A percentile compares a stretch with the other conserved stretches of the same genome.
Conservation (phyloP, 2,797 vertebrate genomes). For the Sternarchorhynchus goeldii region DNA sequence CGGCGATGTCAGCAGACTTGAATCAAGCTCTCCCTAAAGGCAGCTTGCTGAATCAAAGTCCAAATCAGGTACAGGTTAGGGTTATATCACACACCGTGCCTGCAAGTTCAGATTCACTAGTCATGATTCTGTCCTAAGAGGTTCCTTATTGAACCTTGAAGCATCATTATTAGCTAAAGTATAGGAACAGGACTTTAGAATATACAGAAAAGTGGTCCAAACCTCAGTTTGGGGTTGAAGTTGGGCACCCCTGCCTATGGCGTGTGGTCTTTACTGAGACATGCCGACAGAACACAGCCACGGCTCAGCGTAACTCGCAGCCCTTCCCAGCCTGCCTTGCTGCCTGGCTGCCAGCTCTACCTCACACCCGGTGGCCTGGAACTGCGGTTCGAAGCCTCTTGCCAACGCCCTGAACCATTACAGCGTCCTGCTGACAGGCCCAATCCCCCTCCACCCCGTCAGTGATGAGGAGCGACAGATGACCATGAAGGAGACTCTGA, state of each 20-base stretch:
- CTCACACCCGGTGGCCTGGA: not conserved
- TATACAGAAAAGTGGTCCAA: not conserved
- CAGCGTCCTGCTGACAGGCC: constrained; percentile 67
- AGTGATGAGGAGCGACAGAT: constrained; percentile 68
- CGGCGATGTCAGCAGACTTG: constrained; percentile 16
- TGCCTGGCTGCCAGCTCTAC: not conserved
- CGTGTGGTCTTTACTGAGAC: not conserved
- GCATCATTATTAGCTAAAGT: not conserved
- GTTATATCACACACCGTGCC: too few species aligned
- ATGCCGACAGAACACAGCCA: not conserved
- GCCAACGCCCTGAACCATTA: constrained; percentile 56
- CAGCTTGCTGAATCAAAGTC: constrained; percentile 56
- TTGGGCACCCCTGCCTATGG: not conserved
- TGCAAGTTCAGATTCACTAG: not conserved
- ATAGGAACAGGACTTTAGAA: not conserved
- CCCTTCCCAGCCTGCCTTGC: too few species aligned
- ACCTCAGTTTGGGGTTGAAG: not conserved
- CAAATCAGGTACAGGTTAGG: not conserved
- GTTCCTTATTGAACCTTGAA: not conserved
- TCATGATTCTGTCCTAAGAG: too few species aligned
- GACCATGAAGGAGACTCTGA: constrained; percentile 50
- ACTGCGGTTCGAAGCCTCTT: constrained; percentile 22
- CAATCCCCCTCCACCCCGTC: constrained; percentile 60
- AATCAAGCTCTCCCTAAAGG: constrained; percentile 28
- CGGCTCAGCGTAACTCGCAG: not conserved